Conservation (phyloP, 2,888 invertebrate species). For the Drosophila helvetica region DNA sequence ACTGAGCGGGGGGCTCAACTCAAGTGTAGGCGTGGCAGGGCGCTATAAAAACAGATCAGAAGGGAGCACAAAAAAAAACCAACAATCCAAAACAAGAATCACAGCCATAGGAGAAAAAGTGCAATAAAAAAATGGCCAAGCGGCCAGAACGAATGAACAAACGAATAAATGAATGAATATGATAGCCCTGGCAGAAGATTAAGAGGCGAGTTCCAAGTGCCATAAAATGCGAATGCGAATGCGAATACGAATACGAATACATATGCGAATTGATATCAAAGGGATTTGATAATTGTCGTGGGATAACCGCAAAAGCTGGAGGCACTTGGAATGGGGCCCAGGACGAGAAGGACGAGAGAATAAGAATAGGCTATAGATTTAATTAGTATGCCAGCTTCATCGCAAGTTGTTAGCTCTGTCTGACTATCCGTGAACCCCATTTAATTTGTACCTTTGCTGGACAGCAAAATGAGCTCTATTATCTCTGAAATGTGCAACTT, state of each 20-base stretch:
- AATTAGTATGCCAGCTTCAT: background rate
- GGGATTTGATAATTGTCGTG: slow-evolving; percentile 62
- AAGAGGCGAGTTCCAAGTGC: slow-evolving; percentile 26
- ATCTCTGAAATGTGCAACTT: slow-evolving; percentile 36
- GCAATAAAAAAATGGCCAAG: slow-evolving; percentile 57
- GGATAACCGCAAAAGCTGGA: slow-evolving; percentile 24
- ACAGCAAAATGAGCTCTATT: slow-evolving; percentile 24
- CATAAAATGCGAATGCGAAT: slow-evolving; percentile 39
- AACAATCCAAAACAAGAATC: background rate
- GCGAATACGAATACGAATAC: background rate
- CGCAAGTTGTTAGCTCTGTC: slow-evolving; percentile 2
- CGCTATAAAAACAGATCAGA: slow-evolving; percentile 64
- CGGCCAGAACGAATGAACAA: slow-evolving; percentile 32
- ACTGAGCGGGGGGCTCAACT: background rate
- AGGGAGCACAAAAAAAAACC: slow-evolving; percentile 7
- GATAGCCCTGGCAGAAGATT: slow-evolving; percentile 32
- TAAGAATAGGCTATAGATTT: too few species aligned
- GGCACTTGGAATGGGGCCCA: too few species aligned
- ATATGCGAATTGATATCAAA: slow-evolving; percentile 34
- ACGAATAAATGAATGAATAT: slow-evolving; percentile 31
- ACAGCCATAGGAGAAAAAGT: slow-evolving; percentile 29
- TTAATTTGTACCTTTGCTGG: slow-evolving; percentile 2
- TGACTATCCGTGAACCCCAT: background rate
- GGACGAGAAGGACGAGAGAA: too few species aligned
- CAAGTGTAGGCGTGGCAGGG: slow-evolving; percentile 37